These are phyloP conservation scores for Aegotheles bennettii DNA, from an alignment of 2,113 vertebrate species.

Conservation along the genomic window DNA sequence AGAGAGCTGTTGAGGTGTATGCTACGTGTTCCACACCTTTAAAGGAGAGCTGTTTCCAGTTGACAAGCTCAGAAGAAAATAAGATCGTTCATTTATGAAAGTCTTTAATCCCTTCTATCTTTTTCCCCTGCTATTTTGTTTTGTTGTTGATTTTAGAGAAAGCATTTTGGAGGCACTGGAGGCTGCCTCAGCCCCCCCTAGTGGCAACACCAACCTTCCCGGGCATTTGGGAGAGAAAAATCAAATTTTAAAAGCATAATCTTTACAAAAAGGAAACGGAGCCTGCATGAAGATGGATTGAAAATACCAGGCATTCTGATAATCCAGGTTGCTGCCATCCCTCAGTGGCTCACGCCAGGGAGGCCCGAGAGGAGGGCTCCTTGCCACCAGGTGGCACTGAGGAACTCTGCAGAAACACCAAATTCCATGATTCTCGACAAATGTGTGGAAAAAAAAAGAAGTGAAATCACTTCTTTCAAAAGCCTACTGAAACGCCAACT, in stretches of 20 bases:
- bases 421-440: background rate
- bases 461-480: background rate
- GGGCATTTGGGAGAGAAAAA: background rate
- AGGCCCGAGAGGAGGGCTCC: background rate
- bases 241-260: background rate
- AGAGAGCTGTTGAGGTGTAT: background rate
- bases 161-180: background rate
- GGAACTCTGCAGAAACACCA: background rate
- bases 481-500: background rate
- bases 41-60: background rate
- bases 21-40: background rate
- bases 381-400: constrained; percentile 40
- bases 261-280: background rate
- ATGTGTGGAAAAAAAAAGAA: rapidly evolving
- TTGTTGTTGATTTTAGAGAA: constrained; percentile 10
- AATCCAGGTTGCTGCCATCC: background rate
- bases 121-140: background rate
- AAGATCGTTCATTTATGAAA: background rate
- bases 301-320: background rate
- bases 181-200: constrained; percentile 44
- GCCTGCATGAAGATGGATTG: background rate
- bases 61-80: background rate
- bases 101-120: background rate
- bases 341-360: background rate
- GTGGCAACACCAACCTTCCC: background rate